Base-by-base conservation (phyloP, 2,113 vertebrate species). In the Alligator mississippiensis region DNA sequence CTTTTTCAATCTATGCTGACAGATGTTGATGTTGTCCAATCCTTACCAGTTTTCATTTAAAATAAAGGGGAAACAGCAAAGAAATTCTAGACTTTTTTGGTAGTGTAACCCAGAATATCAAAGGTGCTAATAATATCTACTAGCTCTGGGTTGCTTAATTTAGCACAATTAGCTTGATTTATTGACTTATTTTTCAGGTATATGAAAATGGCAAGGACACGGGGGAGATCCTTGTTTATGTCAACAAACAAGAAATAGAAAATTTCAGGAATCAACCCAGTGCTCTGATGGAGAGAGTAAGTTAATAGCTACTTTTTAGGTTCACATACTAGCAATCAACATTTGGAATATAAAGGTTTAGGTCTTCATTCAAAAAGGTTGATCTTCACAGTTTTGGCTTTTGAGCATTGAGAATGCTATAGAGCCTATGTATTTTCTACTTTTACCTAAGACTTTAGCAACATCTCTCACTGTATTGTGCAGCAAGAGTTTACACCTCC, bases 181-280 rank as follows among this genome's bases (percentile, higher is more conserved):
- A 18, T 25, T 11, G 93, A 8, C 30, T 84, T 93, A 7, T 91
- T 93, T 97, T 95, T 82, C 81, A 97, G 97, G 60, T 96, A 34
- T 92, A 66, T 90, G 83, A 96, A 90, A 95, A 87, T 85, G 95
- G 96, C 7, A 72, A 90, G 93, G 77, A 92, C 57, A 91, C 9
- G 2, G 80, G 89, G 19, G 82, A 94, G 58, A 80, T 63, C 64
- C n/a, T 95, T 54, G 18, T 97, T 83, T 89, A 28, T 70, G 87
- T 93, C 87, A 95, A 80, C 63, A 58, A 59, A 89, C 96, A 95
- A 68, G 93, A 94, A 30, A n/a, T 89, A 34, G 80, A 72, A 59
- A 92, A 60, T 77, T 64, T 77, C 28, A 57, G 80, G 76, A 85
- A 82, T 90, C 72, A 75, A 27, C 25, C n/a, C 38, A 83, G 30